These are phyloP conservation scores for Schizaphis graminum DNA, from an alignment of 2,888 invertebrate genomes.

Conservation along the genomic window DNA sequence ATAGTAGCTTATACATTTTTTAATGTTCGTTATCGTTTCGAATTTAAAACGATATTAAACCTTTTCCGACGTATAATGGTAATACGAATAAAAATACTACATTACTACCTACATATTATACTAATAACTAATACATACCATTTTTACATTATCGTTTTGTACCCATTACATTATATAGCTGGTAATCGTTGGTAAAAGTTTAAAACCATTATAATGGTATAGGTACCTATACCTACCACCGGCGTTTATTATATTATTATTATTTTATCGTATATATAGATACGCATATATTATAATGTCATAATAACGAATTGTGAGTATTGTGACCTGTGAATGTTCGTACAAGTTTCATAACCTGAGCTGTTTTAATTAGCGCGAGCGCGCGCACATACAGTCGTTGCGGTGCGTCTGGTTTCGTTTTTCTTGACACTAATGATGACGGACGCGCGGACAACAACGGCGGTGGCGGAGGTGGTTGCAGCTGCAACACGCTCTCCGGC, in stretches of 20 bases:
- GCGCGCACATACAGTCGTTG: neutral
- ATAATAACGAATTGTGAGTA: neutral
- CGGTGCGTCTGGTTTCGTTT: constrained; percentile 51
- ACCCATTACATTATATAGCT: too few species aligned
- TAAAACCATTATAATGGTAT: neutral
- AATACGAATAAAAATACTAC: too few species aligned
- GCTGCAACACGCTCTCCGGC: neutral
- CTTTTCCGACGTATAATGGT: neutral
- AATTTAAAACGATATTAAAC: neutral
- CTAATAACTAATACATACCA: too few species aligned
- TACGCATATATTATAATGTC: neutral
- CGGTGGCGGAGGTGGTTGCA: neutral
- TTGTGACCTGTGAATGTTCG: neutral
- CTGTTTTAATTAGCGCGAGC: constrained; percentile 21
- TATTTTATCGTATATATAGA: neutral
- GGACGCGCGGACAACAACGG: neutral
- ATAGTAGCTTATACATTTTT: neutral
- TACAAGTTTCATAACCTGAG: constrained; percentile 13
- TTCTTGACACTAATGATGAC: constrained; percentile 28
- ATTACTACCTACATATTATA: too few species aligned
- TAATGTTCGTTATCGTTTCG: neutral
- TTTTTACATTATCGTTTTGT: too few species aligned
- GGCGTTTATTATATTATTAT: neutral
- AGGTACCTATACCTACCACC: neutral
- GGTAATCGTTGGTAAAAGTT: neutral